Base-by-base conservation (phyloP, 2,113 vertebrate genomes). In the Limnothrissa miodon region DNA sequence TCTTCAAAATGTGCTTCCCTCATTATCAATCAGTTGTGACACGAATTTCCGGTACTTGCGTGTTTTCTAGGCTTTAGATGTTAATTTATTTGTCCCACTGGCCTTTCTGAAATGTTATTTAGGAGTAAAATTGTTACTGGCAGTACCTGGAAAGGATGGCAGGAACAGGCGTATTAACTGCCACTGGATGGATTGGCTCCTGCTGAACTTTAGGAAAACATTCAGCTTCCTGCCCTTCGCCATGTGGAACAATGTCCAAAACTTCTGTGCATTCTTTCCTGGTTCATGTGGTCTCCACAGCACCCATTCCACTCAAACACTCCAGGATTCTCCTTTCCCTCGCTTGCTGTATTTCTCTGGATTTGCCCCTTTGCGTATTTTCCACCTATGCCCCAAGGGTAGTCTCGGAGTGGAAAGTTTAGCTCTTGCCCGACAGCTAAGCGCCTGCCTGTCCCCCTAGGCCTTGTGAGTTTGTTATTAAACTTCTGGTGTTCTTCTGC, bases 241-340 rank as follows among this genome's bases (percentile, higher is more conserved):
- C 66, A 85, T 88, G 86, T 88, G 87, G 85, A 89, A 81, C 82
- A 81, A 85, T 86, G 81, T 86, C 59, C 88, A 84, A 90, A 89
- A 81, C 88, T 93, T 88, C 90, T 90, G 87, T 90, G 80, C 91
- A 91, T 90, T 89, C 84, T 87, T 91, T 89, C 44, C 78, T 84
- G 79, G 85, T 80, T 84, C 91, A 85, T 90, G 88, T 80, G 85
- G 84, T 86, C 78, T 86, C 81, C 83, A 84, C 70, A 86, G 79
- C 82, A 85, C 86, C 51, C 66, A 23, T 79, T 89, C 88, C 79
- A 78, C 70, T 80, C 85, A 82, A 88, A 78, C 62, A 74, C 83
- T 4, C 82, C 83, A 81, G 80, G 51, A 25, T 51, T 83, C 81
- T 21, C 82, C 81, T 82, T 81, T 46, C 36, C 36, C 33, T 33